Evolutionary conservation across 2,113 vertebrate genomes (phyloP), one percentile per base, ranked within the genome.

Genomic region (Himantopus leucocephalus): DNA sequence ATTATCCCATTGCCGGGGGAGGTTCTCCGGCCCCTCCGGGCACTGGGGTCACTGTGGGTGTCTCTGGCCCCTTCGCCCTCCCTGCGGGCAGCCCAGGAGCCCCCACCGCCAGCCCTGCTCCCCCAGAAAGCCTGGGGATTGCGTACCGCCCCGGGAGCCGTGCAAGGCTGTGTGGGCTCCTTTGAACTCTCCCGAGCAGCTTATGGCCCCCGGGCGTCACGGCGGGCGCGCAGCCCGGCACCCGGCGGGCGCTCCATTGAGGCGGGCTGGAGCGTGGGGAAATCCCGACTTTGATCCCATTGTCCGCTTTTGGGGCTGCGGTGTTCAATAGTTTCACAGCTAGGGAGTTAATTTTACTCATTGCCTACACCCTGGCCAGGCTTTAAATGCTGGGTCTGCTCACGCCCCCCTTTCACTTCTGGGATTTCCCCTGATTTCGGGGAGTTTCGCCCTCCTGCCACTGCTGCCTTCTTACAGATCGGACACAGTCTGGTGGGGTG

Each of bases 1-100:
- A 56, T 94, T 90, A 45, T 94, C 93, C 94, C 73, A 17, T 56
- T 23, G 75, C 88, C 3, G 23, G 73, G 74, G 86, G 90, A 74
- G 30, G 17, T 18, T 37, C 73, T 6, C 9, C 4, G 3, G 79
- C 79, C 92, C 74, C 82, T 70, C 37, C 79, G 29, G 95, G 64
- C 93, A 2, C 63, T 13, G 93, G 76, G 79, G 60, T 45, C 94
- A 88, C 84, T 5, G 84, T 9, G 90, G 66, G 45, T 43, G 30
- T 39, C 83, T 37, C 53, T 7, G 39, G 71, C 88, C 84, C 88
- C 88, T 87, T 81, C 17, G 30, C 77, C 83, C 34, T 58, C 75
- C 37, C 79, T 32, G 72, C 2, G 4, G 41, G 91, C 74, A 66
- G 71, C 77, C 41, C 55, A 8, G 70, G 53, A 77, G 50, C 67